Evolutionary conservation across 2,113 vertebrate species (phyloP), one percentile per base, ranked within the genome.

Genomic region (Aix galericulata): DNA sequence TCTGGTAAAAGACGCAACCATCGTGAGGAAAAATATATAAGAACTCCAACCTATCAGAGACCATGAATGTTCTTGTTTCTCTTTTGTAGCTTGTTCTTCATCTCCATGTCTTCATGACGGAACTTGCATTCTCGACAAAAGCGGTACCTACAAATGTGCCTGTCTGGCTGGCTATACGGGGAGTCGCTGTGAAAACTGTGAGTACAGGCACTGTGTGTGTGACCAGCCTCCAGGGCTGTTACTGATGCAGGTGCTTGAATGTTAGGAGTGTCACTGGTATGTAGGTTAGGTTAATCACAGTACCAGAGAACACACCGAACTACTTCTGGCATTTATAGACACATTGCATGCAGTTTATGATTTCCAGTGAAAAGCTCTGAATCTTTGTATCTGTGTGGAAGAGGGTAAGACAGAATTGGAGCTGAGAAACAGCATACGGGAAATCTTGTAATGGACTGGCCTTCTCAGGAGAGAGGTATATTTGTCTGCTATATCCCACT

Each of bases 141-240:
- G 97, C 3, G 95, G 98, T 78, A 97, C 98, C 62, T 99, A 98
- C 97, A 98, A 96, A 66, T 99, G 99, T 74, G 99, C 99, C 80
- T 99, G 99, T 94, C 97, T 99, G 94, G 99, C 98, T 91, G 99
- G 99, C 76, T 99, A 99, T 56, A 99, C 99, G 1, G 99, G 99
- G 68, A 98, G 66, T 80, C 98, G 96, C 92, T 99, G 99, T 98
- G 99, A 99, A 98, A 98, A 98, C 87, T 98, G 99, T 99, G 97
- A 98, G 98, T 98, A 91, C 62, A 89, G 58, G 40, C 83, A 60
- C 72, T 81, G 40, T 58, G n/a, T 52, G 10, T 53, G 26, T 76
- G 32, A 56, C 3, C 31, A 80, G 32, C 15, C 59, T 48, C 53
- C 63, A 68, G 42, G 50, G 26, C 3, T 91, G 64, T 68, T 44